phyloP scores from a whole-genome alignment of 2,888 invertebrate genomes.

The Malthinus seriepunctatus region DNA sequence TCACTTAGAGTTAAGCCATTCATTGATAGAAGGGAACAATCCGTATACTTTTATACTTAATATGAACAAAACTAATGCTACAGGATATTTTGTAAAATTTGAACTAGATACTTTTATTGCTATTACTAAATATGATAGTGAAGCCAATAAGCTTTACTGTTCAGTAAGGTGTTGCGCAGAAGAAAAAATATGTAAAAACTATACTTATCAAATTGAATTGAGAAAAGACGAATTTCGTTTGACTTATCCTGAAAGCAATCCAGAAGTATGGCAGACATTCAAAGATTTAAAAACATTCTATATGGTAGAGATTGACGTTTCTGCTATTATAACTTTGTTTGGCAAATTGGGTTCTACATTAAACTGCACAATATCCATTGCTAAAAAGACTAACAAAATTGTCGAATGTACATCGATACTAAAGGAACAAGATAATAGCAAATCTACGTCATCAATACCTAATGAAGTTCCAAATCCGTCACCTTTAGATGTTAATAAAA shows the following conservation, averaged over 20 bases:
- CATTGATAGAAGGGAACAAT: not conserved
- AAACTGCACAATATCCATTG: slow-evolving; percentile 19
- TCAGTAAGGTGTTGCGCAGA: slow-evolving; percentile 5
- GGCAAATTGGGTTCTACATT: slow-evolving; percentile 11
- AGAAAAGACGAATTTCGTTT: no score
- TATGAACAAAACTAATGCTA: not conserved
- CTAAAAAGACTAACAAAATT: not conserved
- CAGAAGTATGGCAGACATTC: no score
- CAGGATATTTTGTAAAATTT: slow-evolving; percentile 38
- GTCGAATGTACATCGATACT: not conserved
- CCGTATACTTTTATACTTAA: slow-evolving; percentile 7
- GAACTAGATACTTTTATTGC: slow-evolving; percentile 38
- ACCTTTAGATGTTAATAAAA: slow-evolving; percentile 1
- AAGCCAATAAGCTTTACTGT: no score
- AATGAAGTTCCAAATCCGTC: not conserved
- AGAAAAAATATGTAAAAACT: slow-evolving; percentile 12
- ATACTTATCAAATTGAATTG: slow-evolving; percentile 27
- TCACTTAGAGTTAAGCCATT: no score
- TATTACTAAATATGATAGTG: no score
- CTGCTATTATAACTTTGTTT: slow-evolving; percentile 11
- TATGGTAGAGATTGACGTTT: slow-evolving; percentile 13
- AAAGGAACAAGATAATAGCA: no score
- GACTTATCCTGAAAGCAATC: no score
- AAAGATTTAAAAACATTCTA: slow-evolving; percentile 11
- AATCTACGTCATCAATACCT: no score